Evolutionary conservation across 2,888 invertebrate species (phyloP).

Genomic region (Torymus texanus): DNA sequence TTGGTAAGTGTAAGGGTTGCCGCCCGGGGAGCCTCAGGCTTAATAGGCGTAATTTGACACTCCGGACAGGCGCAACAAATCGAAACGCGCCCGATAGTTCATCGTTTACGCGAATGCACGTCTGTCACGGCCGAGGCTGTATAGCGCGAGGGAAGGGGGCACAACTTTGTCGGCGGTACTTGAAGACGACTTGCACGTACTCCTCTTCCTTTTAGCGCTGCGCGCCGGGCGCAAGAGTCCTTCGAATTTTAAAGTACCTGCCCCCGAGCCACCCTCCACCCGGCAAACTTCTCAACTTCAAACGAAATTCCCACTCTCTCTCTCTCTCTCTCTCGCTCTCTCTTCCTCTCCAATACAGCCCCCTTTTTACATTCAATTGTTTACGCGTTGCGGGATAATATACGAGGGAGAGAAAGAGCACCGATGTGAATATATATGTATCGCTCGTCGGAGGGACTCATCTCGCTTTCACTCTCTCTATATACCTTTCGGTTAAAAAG

Average conservation of each 20-base stretch:
- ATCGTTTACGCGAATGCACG: neutral
- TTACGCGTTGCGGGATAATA: conserved; percentile 1
- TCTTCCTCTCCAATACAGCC: neutral
- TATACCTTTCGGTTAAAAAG: no score
- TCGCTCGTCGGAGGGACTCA: no score
- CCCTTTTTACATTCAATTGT: conserved; percentile 17
- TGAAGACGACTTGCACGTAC: neutral
- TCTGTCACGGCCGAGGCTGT: no score
- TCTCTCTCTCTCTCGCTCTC: no score
- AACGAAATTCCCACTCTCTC: neutral
- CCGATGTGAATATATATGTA: neutral
- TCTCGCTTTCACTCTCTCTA: no score
- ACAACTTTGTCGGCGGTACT: no score
- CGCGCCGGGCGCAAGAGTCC: conserved; percentile 3
- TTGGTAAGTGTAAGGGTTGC: neutral
- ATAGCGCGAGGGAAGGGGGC: no score
- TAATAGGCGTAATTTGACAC: conserved; percentile 52
- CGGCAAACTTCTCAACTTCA: conserved; percentile 6
- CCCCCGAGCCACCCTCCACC: neutral
- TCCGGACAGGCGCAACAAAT: conserved; percentile 25
- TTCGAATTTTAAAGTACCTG: conserved; percentile 29
- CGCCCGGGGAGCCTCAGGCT: neutral
- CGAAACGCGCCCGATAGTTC: conserved; percentile 16
- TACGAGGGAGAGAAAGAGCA: no score
- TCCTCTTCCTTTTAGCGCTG: conserved; percentile 6